Evolutionary conservation across 1,140 invertebrate genomes (phyloP), one percentile per base, ranked within the genome.

Genomic region (Drosophila nannoptera): DNA sequence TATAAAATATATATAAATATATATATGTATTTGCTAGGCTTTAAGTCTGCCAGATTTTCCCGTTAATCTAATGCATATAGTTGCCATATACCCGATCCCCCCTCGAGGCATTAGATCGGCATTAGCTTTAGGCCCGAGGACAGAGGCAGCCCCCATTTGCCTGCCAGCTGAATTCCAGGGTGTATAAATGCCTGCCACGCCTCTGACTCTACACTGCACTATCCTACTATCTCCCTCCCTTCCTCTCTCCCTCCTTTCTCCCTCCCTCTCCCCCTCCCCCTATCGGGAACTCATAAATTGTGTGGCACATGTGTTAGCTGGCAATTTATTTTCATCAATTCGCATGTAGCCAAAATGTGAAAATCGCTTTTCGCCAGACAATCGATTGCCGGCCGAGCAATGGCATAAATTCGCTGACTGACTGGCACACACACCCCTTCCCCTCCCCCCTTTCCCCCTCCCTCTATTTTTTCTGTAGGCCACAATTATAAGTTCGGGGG

Each of bases 281-380:
- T 22, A 22, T 22, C 22, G 22, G 22, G 22, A 42, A 61, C 63
- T 62, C 78, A 76, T 84, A 83, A 83, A 83, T 82, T 78, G 58
- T 61, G 50, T 58, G 42, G 63, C 69, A 84, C 81, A 86, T 86
- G 78, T 84, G 71, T 80, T 74, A 70, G 70, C 63, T 66, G 75
- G 78, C 80, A 86, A 84, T 84, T 84, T 84, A 84, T 84, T 84
- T 84, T 84, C 80, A 84, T 84, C 80, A 63, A 73, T 53, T 67
- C 74, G 61, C 53, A 69, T 67, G 45, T 69, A 36, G 67, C 56
- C 52, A 42, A 69, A 55, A 63, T 69, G 43, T 69, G 62, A 83
- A 81, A 82, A 70, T 70, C 68, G 68, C 54, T 70, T 65, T 60
- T 70, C 67, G 66, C 61, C 69, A 65, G 75, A 73, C 75, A 83